These are phyloP conservation scores for Cyprinodon brontotheroides DNA, from an alignment of 2,113 vertebrate species.

Conservation along the genomic window DNA sequence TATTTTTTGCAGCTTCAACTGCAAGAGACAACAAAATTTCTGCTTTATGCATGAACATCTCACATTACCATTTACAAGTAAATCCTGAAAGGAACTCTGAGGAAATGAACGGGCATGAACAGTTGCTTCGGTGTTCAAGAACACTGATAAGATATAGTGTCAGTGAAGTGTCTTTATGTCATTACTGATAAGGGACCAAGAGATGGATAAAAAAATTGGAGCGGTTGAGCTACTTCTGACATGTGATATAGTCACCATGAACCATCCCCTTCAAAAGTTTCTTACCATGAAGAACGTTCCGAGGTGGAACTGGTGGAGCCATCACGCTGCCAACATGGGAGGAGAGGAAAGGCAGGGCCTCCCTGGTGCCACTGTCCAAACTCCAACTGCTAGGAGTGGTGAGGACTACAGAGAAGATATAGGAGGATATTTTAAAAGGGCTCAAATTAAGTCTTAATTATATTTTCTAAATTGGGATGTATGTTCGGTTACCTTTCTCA, in stretches of 20 bases:
- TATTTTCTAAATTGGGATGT: background rate
- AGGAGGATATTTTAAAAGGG: background rate
- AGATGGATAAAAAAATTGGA: too few species aligned
- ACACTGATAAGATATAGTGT: too few species aligned
- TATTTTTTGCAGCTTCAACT: background rate
- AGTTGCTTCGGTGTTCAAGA: background rate
- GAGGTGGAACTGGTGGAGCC: constrained; percentile 89
- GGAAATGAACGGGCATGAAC: background rate
- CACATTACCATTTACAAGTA: background rate
- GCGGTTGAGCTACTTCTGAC: too few species aligned
- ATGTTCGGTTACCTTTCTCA: constrained; percentile 87
- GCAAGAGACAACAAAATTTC: background rate
- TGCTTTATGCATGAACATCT: background rate
- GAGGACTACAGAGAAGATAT: constrained; percentile 75
- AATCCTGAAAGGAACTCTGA: background rate
- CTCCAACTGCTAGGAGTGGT: constrained; percentile 96
- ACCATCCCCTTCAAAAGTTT: background rate
- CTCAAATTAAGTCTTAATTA: background rate
- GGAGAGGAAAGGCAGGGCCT: constrained; percentile 89
- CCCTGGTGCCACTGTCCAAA: constrained; percentile 93
- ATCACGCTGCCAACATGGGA: constrained; percentile 86
- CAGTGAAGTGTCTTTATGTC: too few species aligned
- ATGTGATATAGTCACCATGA: too few species aligned
- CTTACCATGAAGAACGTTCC: constrained; percentile 88
- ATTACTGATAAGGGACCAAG: too few species aligned